Percentiles rank a stretch among this genome's conserved stretches.
Conservation (phyloP, 2,888 invertebrate genomes). For the Pyrrhia umbra region DNA sequence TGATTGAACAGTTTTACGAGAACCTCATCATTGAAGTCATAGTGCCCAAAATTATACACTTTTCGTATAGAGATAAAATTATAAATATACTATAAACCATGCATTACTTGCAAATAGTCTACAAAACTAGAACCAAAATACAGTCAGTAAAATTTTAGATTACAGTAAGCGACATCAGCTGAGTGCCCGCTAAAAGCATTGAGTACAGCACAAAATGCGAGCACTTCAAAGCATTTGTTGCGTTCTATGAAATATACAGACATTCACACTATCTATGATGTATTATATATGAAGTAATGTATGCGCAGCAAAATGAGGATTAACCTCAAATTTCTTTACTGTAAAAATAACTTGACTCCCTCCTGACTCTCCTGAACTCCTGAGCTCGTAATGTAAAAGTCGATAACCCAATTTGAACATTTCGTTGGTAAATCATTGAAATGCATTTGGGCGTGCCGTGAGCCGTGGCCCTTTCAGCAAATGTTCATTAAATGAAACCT, state of each 20-base stretch:
- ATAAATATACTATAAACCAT: background rate
- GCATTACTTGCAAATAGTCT: slow-evolving; percentile 7
- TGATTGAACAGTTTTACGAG: background rate
- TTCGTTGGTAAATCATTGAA: slow-evolving; percentile 44
- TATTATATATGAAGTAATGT: background rate
- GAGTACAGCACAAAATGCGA: slow-evolving; percentile 35
- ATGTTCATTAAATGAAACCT: slow-evolving; percentile 52
- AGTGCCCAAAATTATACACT: background rate
- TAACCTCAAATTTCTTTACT: background rate
- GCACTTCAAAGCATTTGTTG: slow-evolving; percentile 9
- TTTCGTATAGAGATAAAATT: background rate
- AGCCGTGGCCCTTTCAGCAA: slow-evolving; percentile 43
- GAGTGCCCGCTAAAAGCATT: slow-evolving; percentile 55
- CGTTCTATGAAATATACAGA: slow-evolving; percentile 9
- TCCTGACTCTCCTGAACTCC: background rate
- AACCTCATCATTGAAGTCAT: background rate
- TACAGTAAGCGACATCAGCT: slow-evolving; percentile 19
- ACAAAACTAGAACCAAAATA: slow-evolving; percentile 15
- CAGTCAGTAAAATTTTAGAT: slow-evolving; percentile 39
- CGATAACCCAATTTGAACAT: slow-evolving; percentile 52
- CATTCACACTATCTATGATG: background rate
- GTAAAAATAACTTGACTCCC: slow-evolving; percentile 22
- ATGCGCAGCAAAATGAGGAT: slow-evolving; percentile 10
- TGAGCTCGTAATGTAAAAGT: slow-evolving; percentile 28
- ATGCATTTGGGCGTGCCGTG: slow-evolving; percentile 57